Conservation (phyloP, 2,797 vertebrate genomes). For the Morelia viridis region DNA sequence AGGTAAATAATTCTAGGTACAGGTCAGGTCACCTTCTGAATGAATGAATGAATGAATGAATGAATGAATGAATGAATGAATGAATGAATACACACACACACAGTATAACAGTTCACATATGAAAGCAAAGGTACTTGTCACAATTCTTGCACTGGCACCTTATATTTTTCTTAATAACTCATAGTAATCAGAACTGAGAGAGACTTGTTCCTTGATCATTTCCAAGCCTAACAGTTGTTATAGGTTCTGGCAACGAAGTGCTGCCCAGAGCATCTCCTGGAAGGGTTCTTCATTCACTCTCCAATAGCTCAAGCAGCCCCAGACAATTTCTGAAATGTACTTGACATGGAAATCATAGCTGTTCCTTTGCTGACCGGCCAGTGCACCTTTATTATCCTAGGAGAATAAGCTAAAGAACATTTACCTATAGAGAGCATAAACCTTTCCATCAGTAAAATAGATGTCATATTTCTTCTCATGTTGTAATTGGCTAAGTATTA, state of each 20-base stretch:
- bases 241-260: not conserved
- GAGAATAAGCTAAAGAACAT: not conserved
- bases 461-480: slow-evolving; percentile 91
- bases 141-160: not conserved
- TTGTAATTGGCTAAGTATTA: slow-evolving; percentile 82
- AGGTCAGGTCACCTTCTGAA: not conserved
- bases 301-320: not conserved
- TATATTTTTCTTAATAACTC: not conserved
- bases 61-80: too few relatives aligned
- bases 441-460: slow-evolving; percentile 85
- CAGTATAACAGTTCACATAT: not conserved
- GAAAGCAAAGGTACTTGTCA: not conserved
- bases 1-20: not conserved
- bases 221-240: not conserved
- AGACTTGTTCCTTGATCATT: not conserved
- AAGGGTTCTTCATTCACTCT: not conserved
- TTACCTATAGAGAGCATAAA: slow-evolving; percentile 89
- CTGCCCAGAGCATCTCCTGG: not conserved
- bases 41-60: too few relatives aligned
- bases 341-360: not conserved
- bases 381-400: not conserved
- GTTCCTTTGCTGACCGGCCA: not conserved
- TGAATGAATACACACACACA: not conserved
- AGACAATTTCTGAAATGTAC: not conserved
- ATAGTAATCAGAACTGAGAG: not conserved